These are phyloP conservation scores for Coregonus suidteri DNA, from an alignment of 2,797 vertebrate species.

Conservation along the genomic window DNA sequence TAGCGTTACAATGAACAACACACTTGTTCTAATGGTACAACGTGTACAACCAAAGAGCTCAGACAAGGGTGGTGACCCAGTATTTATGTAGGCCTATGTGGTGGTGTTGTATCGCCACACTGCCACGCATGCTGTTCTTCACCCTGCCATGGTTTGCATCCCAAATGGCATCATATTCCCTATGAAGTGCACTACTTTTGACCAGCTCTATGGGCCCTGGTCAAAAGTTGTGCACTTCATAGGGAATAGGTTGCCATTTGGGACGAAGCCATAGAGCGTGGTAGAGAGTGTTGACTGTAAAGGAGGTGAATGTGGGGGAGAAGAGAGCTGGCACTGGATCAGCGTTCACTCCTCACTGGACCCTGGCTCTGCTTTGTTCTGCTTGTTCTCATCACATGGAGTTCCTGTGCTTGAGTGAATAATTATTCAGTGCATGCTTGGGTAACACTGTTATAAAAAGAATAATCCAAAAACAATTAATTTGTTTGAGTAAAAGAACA, in stretches of 20 bases:
- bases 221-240: neutral
- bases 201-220: too few species aligned
- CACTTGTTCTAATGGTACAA: slow-evolving; percentile 34
- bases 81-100: too few species aligned
- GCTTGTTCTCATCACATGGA: neutral
- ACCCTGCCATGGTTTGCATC: too few species aligned
- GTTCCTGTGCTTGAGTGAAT: slow-evolving; percentile 5
- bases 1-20: neutral
- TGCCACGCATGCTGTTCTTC: too few species aligned
- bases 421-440: neutral
- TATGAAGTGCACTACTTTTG: too few species aligned
- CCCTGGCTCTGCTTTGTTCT: neutral
- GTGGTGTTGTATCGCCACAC: too few species aligned
- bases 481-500: too few species aligned
- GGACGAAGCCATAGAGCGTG: neutral
- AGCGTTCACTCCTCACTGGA: slow-evolving; percentile 15
- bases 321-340: slow-evolving; percentile 27
- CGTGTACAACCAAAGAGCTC: slow-evolving; percentile 68
- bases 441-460: neutral
- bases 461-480: too few species aligned
- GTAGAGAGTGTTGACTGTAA: slow-evolving; percentile 21
- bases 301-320: slow-evolving; percentile 21
- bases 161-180: too few species aligned
- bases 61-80: slow-evolving; percentile 68
- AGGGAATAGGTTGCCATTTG: neutral